phyloP scores from a whole-genome alignment of 2,113 vertebrate species.

The Myodes glareolus region DNA sequence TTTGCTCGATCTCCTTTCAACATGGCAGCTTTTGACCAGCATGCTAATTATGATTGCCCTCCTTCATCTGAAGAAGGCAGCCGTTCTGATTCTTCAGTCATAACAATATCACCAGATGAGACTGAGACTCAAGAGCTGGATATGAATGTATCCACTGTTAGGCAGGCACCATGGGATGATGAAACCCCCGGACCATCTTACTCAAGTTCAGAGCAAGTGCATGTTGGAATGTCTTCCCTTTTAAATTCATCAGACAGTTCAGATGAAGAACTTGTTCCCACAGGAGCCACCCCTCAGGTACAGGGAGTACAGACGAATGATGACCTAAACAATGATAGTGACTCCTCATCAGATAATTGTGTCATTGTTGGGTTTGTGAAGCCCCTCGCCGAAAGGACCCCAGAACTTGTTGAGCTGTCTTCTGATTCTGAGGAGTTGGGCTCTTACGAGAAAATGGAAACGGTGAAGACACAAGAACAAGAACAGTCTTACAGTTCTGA shows the following conservation, averaged over 20 bases:
- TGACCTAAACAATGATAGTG: conserved; percentile 79
- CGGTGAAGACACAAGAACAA: conserved; percentile 83
- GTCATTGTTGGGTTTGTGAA: conserved; percentile 94
- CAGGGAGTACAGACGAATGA: conserved; percentile 73
- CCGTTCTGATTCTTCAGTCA: conserved; percentile 92
- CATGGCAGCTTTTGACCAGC: conserved; percentile 93
- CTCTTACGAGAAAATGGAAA: conserved; percentile 84
- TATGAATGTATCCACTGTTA: conserved; percentile 76
- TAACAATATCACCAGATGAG: conserved; percentile 93
- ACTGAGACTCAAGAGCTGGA: conserved; percentile 80
- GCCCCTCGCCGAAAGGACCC: conserved; percentile 93
- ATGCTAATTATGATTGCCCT: conserved; percentile 94
- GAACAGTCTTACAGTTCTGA: conserved; percentile 86
- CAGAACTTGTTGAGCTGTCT: conserved; percentile 95
- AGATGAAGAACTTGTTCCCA: conserved; percentile 85
- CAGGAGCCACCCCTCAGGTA: conserved; percentile 57
- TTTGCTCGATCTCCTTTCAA: conserved; percentile 94
- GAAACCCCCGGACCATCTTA: conserved; percentile 95
- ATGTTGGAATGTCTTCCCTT: conserved; percentile 83
- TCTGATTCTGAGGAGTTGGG: conserved; percentile 91
- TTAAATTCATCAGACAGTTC: conserved; percentile 91
- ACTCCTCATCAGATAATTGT: conserved; percentile 89
- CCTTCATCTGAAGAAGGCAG: conserved; percentile 92
- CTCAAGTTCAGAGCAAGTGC: conserved; percentile 87
- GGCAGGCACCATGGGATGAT: conserved; percentile 94